Evolutionary conservation across 2,797 vertebrate genomes (phyloP), one percentile per base, ranked within the genome.

Genomic region (Pygocentrus nattereri): DNA sequence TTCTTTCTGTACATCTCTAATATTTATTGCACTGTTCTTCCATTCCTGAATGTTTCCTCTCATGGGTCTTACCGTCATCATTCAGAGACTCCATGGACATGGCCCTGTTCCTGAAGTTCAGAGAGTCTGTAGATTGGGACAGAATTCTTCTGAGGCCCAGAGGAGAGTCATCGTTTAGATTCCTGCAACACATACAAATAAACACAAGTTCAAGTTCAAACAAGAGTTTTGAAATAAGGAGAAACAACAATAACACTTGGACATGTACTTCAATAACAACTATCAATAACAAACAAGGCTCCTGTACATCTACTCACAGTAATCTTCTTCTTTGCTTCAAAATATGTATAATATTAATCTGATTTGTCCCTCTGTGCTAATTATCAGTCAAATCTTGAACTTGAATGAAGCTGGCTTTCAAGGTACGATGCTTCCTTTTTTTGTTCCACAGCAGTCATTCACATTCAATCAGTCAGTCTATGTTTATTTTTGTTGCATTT

Each of bases 61-160:
- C 47, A 19, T 6, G n/a, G 38, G 38, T 47, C 84, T 88, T 90
- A 97, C 96, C 97, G 85, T 98, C 97, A 0, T 98, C 97, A 0
- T 96, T 96, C 69, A 95, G 90, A 0, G 95, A 95, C 82, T 96
- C 97, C 92, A 98, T 96, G 0, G 97, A 98, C 34, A 97, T 88
- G 0, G 97, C 94, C 7, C 97, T 92, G 93, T 96, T 98, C 80
- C 96, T 95, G 92, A 97, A 93, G 92, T 97, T 98, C 81, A 98
- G 91, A 2, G 97, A 97, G 52, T 96, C 95, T 0, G 95, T 96
- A 87, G 97, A 97, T 87, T 98, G 97, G 15, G 97, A 98, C 11
- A 98, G 93, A 84, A 98, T 98, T 38, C 96, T 91, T 16, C 97
- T 95, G 56, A 98, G 92, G 4, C 96, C 96, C 89, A 97, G 86